Evolutionary conservation across 1,140 invertebrate genomes (phyloP).

Genomic region (Agraylea sexmaculata): DNA sequence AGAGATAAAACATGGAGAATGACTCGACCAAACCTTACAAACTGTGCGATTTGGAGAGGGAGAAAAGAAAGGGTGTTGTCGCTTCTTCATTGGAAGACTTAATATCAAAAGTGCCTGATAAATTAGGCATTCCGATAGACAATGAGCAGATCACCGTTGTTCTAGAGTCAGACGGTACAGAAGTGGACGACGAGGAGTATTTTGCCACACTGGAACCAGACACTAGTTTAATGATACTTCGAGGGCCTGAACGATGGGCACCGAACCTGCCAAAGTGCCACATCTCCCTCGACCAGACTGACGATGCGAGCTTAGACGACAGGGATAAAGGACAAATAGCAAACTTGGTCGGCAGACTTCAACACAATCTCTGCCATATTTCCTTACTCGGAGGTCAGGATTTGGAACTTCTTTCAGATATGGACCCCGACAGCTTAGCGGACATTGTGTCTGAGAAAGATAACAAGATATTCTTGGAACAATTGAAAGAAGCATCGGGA

Average conservation of each 20-base stretch:
- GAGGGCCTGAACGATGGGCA: constrained; percentile 61
- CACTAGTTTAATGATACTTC: constrained; percentile 67
- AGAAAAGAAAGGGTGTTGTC: constrained; percentile 68
- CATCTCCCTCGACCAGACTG: constrained; percentile 54
- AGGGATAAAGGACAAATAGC: constrained; percentile 42
- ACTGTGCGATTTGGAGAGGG: constrained; percentile 54
- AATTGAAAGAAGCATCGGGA: constrained; percentile 71
- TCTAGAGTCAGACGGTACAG: constrained; percentile 73
- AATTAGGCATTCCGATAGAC: constrained; percentile 41
- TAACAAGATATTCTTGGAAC: constrained; percentile 62
- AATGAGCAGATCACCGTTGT: constrained; percentile 58
- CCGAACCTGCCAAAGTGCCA: constrained; percentile 41
- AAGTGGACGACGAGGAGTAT: constrained; percentile 81
- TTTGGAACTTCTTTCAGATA: constrained; percentile 67
- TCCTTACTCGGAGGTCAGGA: constrained; percentile 68
- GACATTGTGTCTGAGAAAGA: constrained; percentile 68
- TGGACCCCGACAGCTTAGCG: constrained; percentile 71
- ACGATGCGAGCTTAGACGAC: constrained; percentile 44
- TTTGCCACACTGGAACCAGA: constrained; percentile 73
- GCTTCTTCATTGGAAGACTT: constrained; percentile 64
- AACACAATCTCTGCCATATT: constrained; percentile 67
- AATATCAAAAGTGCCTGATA: constrained; percentile 54
- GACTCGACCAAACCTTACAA: constrained; percentile 39
- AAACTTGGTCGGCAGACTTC: constrained; percentile 57
- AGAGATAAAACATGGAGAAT: constrained; percentile 33